Percentiles rank a stretch among this genome's conserved stretches.
Evolutionary conservation across 2,113 vertebrate species (phyloP).

Genomic region (Oncorhynchus mykiss): DNA sequence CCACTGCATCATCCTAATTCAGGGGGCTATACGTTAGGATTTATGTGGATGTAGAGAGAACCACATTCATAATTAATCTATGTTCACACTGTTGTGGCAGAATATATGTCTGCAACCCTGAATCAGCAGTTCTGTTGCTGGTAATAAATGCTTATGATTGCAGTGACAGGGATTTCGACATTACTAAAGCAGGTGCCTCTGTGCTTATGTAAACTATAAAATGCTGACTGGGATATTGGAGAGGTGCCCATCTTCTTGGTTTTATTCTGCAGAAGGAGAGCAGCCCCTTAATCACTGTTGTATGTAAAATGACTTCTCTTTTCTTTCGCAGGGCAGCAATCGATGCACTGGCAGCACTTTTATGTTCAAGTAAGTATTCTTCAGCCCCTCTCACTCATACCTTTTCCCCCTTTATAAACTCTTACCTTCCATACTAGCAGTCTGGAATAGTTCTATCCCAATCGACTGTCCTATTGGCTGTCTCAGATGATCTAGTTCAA

Average conservation of each 20-base stretch:
- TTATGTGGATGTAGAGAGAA: not conserved
- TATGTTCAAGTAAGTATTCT: conserved; percentile 88
- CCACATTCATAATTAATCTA: conserved; percentile 8
- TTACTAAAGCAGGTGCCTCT: not conserved
- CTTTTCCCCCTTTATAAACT: not conserved
- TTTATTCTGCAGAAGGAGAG: conserved; percentile 75
- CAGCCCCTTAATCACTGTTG: not conserved
- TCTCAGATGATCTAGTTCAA: not conserved
- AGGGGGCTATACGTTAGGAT: not conserved
- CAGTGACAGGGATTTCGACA: not conserved
- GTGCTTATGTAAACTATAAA: not conserved
- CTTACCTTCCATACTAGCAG: not conserved
- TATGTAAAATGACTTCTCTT: conserved; percentile 60
- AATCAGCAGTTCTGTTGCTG: not conserved
- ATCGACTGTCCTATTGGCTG: not conserved
- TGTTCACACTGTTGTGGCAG: conserved; percentile 1
- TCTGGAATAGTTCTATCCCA: not conserved
- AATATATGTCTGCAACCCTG: not conserved
- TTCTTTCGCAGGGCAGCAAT: conserved; percentile 82
- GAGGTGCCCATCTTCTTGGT: conserved; percentile 11
- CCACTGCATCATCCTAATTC: not conserved
- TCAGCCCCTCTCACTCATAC: not conserved
- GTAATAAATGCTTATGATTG: not conserved
- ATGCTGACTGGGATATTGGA: not conserved
- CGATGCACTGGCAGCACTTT: conserved; percentile 82